These are phyloP conservation scores for Drosophila yakuba DNA, from an alignment of 1,140 invertebrate genomes.

Conservation along the genomic window DNA sequence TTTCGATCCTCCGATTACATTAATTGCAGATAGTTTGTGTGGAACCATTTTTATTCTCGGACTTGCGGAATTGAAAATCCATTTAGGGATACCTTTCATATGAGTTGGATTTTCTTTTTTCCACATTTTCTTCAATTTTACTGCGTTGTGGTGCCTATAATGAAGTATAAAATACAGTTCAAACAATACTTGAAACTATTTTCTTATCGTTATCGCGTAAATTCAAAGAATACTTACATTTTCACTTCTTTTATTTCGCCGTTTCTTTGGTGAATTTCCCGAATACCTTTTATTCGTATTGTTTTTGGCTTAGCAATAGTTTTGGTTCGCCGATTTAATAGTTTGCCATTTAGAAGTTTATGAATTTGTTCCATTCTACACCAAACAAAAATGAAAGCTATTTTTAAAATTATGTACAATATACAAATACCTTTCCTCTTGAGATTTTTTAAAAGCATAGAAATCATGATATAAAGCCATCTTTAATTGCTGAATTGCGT, in stretches of 20 bases:
- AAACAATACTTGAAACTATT: not conserved
- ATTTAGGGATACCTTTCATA: too few species aligned
- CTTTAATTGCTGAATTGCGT: not conserved
- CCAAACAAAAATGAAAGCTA: not conserved
- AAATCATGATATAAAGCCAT: not conserved
- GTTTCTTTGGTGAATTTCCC: not conserved
- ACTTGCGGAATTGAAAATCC: too few species aligned
- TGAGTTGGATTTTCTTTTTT: too few species aligned
- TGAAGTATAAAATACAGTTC: too few species aligned
- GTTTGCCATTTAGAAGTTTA: not conserved
- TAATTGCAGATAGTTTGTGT: too few species aligned
- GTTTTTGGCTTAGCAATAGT: not conserved
- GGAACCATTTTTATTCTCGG: too few species aligned
- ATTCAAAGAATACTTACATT: not conserved
- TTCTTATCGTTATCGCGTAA: too few species aligned
- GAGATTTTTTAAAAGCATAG: not conserved
- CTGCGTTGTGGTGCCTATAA: too few species aligned
- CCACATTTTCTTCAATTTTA: too few species aligned
- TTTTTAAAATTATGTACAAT: not conserved
- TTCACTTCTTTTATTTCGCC: not conserved
- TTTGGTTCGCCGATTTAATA: not conserved
- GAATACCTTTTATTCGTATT: not conserved
- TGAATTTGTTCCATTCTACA: not conserved
- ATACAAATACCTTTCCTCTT: not conserved
- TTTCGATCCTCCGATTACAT: too few species aligned